A percentile compares a stretch with the other conserved stretches of the same genome.
Conservation (phyloP, 2,888 invertebrate genomes). For the Cremastinae sp. region DNA sequence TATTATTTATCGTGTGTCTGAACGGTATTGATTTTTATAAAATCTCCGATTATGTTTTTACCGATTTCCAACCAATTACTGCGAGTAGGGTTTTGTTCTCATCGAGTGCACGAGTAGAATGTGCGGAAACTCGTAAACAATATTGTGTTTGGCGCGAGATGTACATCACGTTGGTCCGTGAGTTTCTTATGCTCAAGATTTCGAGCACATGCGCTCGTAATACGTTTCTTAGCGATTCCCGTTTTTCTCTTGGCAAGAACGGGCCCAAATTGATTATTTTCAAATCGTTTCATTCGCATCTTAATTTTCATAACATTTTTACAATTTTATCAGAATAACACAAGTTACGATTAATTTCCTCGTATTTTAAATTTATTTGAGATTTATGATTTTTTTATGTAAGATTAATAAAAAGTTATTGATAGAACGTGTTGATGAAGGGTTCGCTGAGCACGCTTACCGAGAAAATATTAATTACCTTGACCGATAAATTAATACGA, state of each 20-base stretch:
- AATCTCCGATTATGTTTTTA: no score
- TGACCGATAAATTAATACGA: no score
- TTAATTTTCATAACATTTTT: not conserved
- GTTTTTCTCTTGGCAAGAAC: not conserved
- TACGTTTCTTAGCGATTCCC: constrained; percentile 28
- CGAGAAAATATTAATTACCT: not conserved
- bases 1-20: no score
- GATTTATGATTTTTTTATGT: no score
- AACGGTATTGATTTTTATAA: not conserved
- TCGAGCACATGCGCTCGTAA: constrained; percentile 37
- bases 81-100: constrained; percentile 1
- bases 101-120: no score
- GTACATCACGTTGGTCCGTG: constrained; percentile 35
- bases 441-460: no score
- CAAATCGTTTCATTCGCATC: not conserved
- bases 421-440: no score
- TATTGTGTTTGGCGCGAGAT: constrained; percentile 52
- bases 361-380: no score
- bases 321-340: no score
- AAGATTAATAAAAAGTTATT: no score
- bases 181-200: constrained; percentile 26
- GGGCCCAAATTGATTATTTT: not conserved
- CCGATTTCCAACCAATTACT: not conserved
- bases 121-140: constrained; percentile 45
- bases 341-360: no score